These are phyloP conservation scores for Sthenelais limicola DNA, from an alignment of 2,888 invertebrate species.

Conservation along the genomic window DNA sequence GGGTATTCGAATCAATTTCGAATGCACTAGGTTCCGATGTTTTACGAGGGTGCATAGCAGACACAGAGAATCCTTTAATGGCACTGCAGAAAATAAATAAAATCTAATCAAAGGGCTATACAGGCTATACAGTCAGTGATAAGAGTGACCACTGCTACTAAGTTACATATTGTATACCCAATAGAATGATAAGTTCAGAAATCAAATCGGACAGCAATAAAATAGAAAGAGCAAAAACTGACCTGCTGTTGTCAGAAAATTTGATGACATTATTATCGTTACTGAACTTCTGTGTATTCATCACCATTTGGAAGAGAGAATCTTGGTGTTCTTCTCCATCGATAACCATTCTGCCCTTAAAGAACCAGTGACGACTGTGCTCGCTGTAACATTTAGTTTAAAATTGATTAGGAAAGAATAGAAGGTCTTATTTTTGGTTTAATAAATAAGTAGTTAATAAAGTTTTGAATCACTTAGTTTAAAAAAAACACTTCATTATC, in stretches of 20 bases:
- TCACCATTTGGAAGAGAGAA: slow-evolving; percentile 93
- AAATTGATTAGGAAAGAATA: too few species aligned
- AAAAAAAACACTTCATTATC: too few species aligned
- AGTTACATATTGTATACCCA: too few species aligned
- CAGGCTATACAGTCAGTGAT: too few species aligned
- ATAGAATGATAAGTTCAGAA: neutral
- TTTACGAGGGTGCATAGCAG: slow-evolving; percentile 79
- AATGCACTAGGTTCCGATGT: slow-evolving; percentile 80
- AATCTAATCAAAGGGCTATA: too few species aligned
- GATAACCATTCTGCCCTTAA: slow-evolving; percentile 86
- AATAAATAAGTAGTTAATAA: too few species aligned
- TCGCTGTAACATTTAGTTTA: slow-evolving; percentile 77
- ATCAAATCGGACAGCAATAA: neutral
- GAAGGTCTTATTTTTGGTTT: too few species aligned
- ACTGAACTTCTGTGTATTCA: slow-evolving; percentile 86
- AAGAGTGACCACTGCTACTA: too few species aligned
- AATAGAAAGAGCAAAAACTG: slow-evolving; percentile 43
- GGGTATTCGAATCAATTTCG: slow-evolving; percentile 73
- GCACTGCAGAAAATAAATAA: too few species aligned
- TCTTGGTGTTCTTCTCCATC: slow-evolving; percentile 85
- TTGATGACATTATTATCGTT: slow-evolving; percentile 96
- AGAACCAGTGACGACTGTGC: slow-evolving; percentile 99
- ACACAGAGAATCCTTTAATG: slow-evolving; percentile 85
- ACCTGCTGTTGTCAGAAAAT: slow-evolving; percentile 97
- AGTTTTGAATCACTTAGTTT: too few species aligned